Conservation (phyloP, 2,113 vertebrate genomes). For the Seriola rivoliana region DNA sequence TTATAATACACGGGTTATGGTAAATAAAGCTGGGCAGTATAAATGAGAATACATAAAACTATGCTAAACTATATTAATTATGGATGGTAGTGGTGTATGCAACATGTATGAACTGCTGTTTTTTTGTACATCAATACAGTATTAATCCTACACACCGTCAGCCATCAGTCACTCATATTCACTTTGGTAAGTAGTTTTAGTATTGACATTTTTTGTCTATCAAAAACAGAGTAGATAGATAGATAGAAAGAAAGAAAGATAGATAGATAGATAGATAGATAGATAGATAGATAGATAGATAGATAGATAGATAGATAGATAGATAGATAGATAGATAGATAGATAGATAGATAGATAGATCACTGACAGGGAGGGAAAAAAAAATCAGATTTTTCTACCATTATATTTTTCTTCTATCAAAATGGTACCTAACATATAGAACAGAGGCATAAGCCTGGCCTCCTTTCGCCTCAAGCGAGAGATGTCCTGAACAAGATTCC, state of each 20-base stretch:
- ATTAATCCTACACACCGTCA: background rate
- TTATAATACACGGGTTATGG: too few relatives aligned
- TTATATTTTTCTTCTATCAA: background rate
- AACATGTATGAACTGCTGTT: too few relatives aligned
- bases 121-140: too few relatives aligned
- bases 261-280: too few relatives aligned
- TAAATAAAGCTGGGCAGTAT: background rate
- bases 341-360: too few relatives aligned
- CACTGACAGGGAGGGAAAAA: too few relatives aligned
- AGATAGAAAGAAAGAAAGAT: too few relatives aligned
- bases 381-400: background rate
- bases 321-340: too few relatives aligned
- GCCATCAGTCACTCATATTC: background rate
- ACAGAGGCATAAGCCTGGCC: constrained; percentile 9
- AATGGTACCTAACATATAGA: constrained; percentile 7
- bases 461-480: constrained; percentile 8
- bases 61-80: background rate
- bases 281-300: too few relatives aligned
- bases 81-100: background rate
- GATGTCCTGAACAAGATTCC: constrained; percentile 18
- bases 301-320: too few relatives aligned
- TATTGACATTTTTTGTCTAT: background rate
- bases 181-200: too few relatives aligned
- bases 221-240: background rate
- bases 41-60: background rate